These are phyloP conservation scores for Synodontis membranacea DNA, from an alignment of 2,113 vertebrate genomes.

Conservation along the genomic window DNA sequence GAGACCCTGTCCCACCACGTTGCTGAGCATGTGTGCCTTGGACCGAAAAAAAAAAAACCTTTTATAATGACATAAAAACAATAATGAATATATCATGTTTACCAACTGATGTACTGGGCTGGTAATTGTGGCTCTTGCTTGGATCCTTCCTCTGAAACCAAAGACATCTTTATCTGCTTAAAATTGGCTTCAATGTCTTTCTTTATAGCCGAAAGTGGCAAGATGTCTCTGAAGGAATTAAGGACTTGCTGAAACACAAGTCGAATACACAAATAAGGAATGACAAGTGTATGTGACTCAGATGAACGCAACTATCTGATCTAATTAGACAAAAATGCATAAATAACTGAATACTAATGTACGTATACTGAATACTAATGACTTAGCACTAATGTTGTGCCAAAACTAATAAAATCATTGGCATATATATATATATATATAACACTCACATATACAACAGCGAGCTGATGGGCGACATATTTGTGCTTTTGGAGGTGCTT, in stretches of 20 bases:
- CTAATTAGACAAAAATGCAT: neutral
- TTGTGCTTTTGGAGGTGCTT: neutral
- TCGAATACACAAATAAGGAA: neutral
- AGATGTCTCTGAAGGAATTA: neutral
- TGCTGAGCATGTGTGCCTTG: neutral
- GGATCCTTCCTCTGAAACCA: neutral
- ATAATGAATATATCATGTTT: neutral
- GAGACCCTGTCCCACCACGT: neutral
- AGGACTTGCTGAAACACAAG: neutral
- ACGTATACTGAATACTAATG: no score
- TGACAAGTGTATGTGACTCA: neutral
- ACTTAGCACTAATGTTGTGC: neutral
- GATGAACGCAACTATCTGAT: neutral
- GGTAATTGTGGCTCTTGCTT: neutral
- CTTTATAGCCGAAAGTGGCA: neutral
- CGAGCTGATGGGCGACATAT: neutral
- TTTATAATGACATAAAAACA: neutral
- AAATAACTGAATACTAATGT: no score
- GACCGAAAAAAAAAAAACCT: neutral
- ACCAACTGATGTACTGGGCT: neutral
- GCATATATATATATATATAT: no score
- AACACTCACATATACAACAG: neutral
- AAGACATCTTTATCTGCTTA: neutral
- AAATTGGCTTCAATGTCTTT: neutral
- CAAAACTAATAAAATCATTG: neutral